Evolutionary conservation across 2,888 invertebrate species (phyloP), one percentile per base, ranked within the genome.

Genomic region (Dermolepida albohirtum): DNA sequence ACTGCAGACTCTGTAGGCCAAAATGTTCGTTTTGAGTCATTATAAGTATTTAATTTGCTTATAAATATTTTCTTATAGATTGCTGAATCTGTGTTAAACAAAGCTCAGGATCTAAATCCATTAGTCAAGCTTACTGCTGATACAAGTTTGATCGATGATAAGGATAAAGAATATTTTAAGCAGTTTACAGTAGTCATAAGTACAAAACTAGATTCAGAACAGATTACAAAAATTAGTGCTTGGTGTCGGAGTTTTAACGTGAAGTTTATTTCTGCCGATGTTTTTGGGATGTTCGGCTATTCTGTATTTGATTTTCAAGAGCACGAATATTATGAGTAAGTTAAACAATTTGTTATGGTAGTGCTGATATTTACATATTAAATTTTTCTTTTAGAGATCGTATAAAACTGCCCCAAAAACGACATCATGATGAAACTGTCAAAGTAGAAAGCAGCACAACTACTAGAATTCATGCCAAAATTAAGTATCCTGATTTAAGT

Each of bases 281-380:
- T 96, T 10, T 96, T 93, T 90, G 98, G 98, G 49, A 92, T 91
- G 85, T 93, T 93, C 83, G 98, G 97, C 0, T 98, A 91, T 82
- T 91, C 92, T 80, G 95, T 97, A 81, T 89, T 93, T 11, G 97
- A 98, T 85, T 88, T 98, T 52, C 90, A 92, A 52, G 89, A 90
- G 64, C 96, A 96, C 78, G 89, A 91, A 74, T 95, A 88, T 83
- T 89, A 88, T 55, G 91, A 91, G 94, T 94, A 85, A 85, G 90
- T 86, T 2, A 22, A 22, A 22, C 65, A 11, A 17, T 64, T 57
- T 50, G 5, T 43, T 51, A 43, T 29, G 43, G 55, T 11, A 44
- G 57, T 44, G 11, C 6, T 17, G 1, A 8, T 70, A 39, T 43
- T 29, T 11, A 63, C 47, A 70, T 51, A 44, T 65, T 43, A 50